Percentiles rank a stretch among this genome's conserved stretches.
Conservation (phyloP, 2,113 vertebrate genomes). For the Solenodon paradoxus region DNA sequence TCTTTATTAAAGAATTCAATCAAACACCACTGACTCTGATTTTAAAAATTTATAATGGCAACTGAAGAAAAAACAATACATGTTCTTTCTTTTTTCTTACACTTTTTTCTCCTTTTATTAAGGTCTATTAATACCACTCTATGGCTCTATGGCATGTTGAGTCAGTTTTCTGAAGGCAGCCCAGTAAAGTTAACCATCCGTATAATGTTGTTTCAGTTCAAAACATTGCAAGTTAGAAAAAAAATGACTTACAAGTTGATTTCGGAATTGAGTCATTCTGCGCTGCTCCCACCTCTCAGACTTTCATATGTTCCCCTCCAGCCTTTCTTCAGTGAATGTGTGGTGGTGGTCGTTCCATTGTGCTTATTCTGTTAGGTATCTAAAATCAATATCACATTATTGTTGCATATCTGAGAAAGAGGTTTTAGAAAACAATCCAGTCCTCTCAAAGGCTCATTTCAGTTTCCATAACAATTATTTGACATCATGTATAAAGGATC, state of each 20-base stretch:
- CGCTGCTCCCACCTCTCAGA: not conserved
- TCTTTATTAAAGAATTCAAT: not conserved
- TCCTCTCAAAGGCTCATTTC: slow-evolving; percentile 13
- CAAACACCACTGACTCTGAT: not conserved
- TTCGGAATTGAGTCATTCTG: not conserved
- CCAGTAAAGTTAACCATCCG: not conserved
- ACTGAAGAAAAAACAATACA: not conserved
- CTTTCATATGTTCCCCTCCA: not conserved
- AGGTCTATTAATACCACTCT: not conserved
- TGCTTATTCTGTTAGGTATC: slow-evolving; percentile 5
- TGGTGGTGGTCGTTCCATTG: not conserved
- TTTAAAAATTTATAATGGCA: not conserved
- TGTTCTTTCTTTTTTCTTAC: not conserved
- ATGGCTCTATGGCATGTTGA: not conserved
- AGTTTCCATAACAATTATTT: not conserved
- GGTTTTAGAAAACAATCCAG: slow-evolving; percentile 43
- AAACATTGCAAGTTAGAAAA: not conserved
- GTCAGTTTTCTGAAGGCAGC: not conserved
- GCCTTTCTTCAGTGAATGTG: not conserved
- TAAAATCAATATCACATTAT: slow-evolving; percentile 44
- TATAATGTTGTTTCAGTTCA: not conserved
- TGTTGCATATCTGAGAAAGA: slow-evolving; percentile 18
- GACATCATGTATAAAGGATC: not conserved
- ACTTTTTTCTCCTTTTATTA: not conserved
- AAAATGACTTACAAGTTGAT: not conserved